These are phyloP conservation scores for Nixonia krombeini DNA, from an alignment of 1,140 invertebrate species.

Conservation along the genomic window DNA sequence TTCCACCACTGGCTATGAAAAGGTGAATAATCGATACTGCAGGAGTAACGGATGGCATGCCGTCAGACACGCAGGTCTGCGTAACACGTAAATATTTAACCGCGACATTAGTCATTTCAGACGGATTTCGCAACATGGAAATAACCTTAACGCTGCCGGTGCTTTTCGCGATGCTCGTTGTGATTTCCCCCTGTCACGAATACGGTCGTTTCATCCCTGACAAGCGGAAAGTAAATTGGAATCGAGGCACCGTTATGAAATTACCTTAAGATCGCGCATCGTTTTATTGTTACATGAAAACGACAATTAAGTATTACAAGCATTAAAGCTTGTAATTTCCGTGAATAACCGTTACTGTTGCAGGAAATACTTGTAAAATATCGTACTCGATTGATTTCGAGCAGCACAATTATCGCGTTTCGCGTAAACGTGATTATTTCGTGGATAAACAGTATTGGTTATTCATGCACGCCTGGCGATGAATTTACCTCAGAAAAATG, in stretches of 20 bases:
- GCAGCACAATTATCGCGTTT: no score
- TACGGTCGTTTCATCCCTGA: constrained; percentile 5
- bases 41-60: constrained; percentile 25
- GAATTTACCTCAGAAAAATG: neutral
- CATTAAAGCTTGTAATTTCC: no score
- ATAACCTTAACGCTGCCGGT: constrained; percentile 16
- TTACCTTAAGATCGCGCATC: no score
- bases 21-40: constrained; percentile 29
- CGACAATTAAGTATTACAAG: neutral
- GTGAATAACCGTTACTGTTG: no score
- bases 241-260: no score
- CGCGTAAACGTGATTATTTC: no score
- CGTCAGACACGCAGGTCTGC: constrained; percentile 18
- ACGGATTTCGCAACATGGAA: constrained; percentile 16
- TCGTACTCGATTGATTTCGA: no score
- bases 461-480: neutral
- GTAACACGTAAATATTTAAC: constrained; percentile 27
- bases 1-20: constrained; percentile 18
- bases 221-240: constrained; percentile 7
- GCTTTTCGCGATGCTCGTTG: constrained; percentile 6
- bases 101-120: constrained; percentile 29
- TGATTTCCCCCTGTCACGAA: constrained; percentile 31
- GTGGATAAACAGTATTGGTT: neutral
- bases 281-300: constrained; percentile 10
- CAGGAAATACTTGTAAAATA: no score